Conservation (phyloP, 2,797 vertebrate species). For the Leontocebus nigricollis region DNA sequence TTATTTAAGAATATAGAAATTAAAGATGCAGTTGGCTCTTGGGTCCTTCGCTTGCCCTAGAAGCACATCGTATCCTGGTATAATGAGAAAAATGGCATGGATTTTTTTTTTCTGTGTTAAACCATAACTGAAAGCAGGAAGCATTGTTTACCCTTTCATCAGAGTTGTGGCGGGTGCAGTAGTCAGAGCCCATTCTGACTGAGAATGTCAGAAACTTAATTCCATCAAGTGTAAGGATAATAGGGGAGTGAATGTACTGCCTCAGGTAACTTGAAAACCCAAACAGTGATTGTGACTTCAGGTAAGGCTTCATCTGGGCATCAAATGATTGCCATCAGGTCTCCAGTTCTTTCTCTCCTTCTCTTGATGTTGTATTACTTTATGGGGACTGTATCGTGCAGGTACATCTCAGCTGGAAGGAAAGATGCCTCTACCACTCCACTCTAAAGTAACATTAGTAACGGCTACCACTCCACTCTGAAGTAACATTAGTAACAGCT, state of each 20-base stretch:
- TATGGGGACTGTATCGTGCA: not conserved
- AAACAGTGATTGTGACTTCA: not conserved
- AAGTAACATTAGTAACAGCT: not conserved
- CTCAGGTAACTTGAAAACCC: not conserved
- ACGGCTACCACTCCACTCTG: not conserved
- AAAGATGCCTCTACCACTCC: not conserved
- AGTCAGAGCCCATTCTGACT: not conserved
- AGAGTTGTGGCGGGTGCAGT: not conserved
- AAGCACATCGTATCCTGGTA: not conserved
- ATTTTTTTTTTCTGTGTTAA: not conserved
- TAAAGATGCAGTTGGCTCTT: not conserved
- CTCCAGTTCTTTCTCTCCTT: not conserved
- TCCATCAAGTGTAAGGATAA: not conserved
- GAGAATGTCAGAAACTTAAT: not conserved
- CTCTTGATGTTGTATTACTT: not conserved
- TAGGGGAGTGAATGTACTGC: not conserved
- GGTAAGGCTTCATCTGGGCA: not conserved
- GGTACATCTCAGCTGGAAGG: not conserved
- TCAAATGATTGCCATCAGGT: not conserved
- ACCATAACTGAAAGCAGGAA: not conserved
- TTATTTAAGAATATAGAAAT: slow-evolving; percentile 7
- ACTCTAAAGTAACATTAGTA: not conserved
- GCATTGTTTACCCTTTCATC: not conserved
- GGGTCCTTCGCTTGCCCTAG: not conserved
- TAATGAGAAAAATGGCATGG: not conserved